phyloP scores from a whole-genome alignment of 2,797 vertebrate genomes.

The Brotula barbata region DNA sequence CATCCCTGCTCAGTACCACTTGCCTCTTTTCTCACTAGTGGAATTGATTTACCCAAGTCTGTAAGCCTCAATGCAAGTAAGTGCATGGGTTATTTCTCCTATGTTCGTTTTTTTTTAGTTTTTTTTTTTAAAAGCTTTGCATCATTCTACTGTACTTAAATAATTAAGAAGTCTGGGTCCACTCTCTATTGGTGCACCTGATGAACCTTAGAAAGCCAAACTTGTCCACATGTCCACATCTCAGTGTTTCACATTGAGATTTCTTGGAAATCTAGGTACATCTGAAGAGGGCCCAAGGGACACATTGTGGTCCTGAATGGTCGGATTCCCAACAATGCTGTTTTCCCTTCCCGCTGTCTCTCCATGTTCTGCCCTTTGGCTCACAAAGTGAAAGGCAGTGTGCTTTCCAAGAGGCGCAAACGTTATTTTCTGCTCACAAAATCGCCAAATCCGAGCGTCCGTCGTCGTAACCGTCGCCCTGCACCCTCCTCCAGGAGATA shows the following conservation, averaged over 20 bases:
- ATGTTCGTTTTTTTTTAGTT: slow-evolving; percentile 69
- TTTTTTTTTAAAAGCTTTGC: slow-evolving; percentile 60
- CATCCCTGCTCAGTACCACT: slow-evolving; percentile 66
- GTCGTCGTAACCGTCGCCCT: slow-evolving; percentile 87
- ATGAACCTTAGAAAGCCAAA: slow-evolving; percentile 61
- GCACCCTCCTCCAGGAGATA: slow-evolving; percentile 96
- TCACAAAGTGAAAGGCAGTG: slow-evolving; percentile 52
- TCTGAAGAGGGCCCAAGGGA: slow-evolving; percentile 60
- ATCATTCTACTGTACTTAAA: slow-evolving; percentile 65
- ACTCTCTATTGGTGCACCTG: slow-evolving; percentile 53
- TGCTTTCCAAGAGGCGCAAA: slow-evolving; percentile 56
- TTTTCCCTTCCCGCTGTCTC: slow-evolving; percentile 58
- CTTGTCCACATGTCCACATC: slow-evolving; percentile 54
- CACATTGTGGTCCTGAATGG: slow-evolving; percentile 58
- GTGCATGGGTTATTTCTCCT: slow-evolving; percentile 75
- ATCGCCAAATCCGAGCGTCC: slow-evolving; percentile 89
- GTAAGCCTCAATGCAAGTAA: slow-evolving; percentile 71
- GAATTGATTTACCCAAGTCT: slow-evolving; percentile 61
- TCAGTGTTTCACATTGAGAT: slow-evolving; percentile 44
- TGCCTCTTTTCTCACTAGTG: slow-evolving; percentile 60
- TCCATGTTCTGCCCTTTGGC: slow-evolving; percentile 49
- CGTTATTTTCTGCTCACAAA: slow-evolving; percentile 90
- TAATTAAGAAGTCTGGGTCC: slow-evolving; percentile 66
- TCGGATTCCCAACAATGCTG: slow-evolving; percentile 50
- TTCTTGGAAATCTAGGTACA: slow-evolving; percentile 62